Evolutionary conservation across 2,888 invertebrate species (phyloP), one percentile per base, ranked within the genome.

Genomic region (Hypselothyrea guttata): DNA sequence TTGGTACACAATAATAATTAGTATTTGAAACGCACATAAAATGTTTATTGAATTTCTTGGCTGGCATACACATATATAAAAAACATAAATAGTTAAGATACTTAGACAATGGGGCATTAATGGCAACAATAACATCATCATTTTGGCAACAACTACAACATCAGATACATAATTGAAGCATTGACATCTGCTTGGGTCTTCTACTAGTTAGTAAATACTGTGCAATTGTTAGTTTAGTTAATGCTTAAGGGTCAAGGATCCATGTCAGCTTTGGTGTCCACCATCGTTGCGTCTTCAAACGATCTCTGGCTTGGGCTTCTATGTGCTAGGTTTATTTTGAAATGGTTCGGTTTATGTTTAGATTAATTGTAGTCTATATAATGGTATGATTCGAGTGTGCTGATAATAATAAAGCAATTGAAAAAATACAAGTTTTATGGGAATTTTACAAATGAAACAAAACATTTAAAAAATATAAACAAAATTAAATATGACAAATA

Each of bases 31-130:
- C 46, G 72, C 61, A 64, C 51, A 63, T 49, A 54, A 58, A 61
- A 22, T 70, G 41, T 71, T 79, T 79, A 79, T 79, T 79, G 71
- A 56, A 48, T 58, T 35, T 68, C 52, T 60, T 44, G 60, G 33
- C 56, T 56, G 73, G 33, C 67, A 51, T 66, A 49, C 56, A 53
- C 42, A 55, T 44, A 48, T 48, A 58, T 27, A 57, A 60, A 44
- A 27, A 15, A 47, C 31, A 55, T 40, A 67, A 72, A 47, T 69
- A 69, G n/a, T n/a, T n/a, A n/a, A n/a, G 33, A 27, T 64, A 54
- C 45, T 68, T 47, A 47, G 66, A 47, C 45, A 65, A 57, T 41
- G 30, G 44, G 57, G 57, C 42, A 41, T 47, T 37, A 42, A 40
- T 54, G 38, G 34, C 64, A 70, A 68, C 58, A 71, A 71, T 45